Evolutionary conservation across 2,888 invertebrate species (phyloP).

Genomic region (Aporophyla nigra): DNA sequence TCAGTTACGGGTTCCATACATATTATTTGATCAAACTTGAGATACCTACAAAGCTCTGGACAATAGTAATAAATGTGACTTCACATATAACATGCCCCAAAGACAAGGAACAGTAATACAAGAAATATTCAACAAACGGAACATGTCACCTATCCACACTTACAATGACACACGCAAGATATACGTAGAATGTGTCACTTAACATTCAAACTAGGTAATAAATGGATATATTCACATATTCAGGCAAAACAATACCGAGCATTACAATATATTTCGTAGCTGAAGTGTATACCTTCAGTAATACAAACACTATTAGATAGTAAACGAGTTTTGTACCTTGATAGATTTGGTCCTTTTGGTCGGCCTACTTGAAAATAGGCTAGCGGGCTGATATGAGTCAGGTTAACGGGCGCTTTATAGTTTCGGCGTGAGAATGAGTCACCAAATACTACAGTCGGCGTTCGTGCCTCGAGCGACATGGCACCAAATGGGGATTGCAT

Average conservation of each 20-base stretch:
- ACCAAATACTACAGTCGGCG: slow-evolving; percentile 66
- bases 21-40: slow-evolving; percentile 50
- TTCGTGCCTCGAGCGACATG: slow-evolving; percentile 81
- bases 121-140: slow-evolving; percentile 48
- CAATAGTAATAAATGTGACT: slow-evolving; percentile 17
- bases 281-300: slow-evolving; percentile 24
- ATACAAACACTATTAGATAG: slow-evolving; percentile 30
- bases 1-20: slow-evolving; percentile 25
- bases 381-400: slow-evolving; percentile 61
- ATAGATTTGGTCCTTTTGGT: slow-evolving; percentile 34
- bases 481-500: slow-evolving; percentile 81
- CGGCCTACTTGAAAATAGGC: slow-evolving; percentile 38
- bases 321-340: slow-evolving; percentile 8
- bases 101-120: slow-evolving; percentile 47
- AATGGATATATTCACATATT: slow-evolving; percentile 51
- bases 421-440: slow-evolving; percentile 74
- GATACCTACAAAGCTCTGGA: slow-evolving; percentile 34
- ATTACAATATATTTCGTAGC: slow-evolving; percentile 35
- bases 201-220: slow-evolving; percentile 51
- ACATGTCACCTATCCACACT: slow-evolving; percentile 15
- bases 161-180: slow-evolving; percentile 33
- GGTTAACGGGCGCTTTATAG: slow-evolving; percentile 60
- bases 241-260: slow-evolving; percentile 26
- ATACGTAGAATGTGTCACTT: slow-evolving; percentile 35
- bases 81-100: slow-evolving; percentile 51